Conservation (phyloP, 92 coral and sea anemone species). For the Nematostella vectensis region DNA sequence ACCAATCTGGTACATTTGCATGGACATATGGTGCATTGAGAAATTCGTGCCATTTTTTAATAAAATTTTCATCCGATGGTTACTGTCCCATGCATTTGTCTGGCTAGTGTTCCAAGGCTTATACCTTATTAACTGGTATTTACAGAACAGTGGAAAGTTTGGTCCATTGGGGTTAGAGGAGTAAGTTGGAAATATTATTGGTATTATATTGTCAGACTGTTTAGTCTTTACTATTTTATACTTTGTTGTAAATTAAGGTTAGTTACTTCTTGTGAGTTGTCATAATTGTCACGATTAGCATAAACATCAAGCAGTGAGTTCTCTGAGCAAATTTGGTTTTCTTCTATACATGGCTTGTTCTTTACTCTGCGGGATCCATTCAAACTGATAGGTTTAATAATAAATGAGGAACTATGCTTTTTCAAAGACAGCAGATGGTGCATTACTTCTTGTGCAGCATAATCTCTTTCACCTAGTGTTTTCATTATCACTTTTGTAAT, state of each 20-base stretch:
- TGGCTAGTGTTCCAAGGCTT: slow-evolving; percentile 53
- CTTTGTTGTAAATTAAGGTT: slow-evolving; percentile 52
- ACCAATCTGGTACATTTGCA: slow-evolving; percentile 65
- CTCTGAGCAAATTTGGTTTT: slow-evolving; percentile 27
- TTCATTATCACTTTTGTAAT: slow-evolving; percentile 54
- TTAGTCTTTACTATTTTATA: slow-evolving; percentile 39
- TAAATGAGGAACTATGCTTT: slow-evolving; percentile 47
- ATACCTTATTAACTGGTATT: slow-evolving; percentile 54
- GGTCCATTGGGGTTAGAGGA: slow-evolving; percentile 66
- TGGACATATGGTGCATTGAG: slow-evolving; percentile 60
- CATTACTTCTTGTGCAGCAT: slow-evolving; percentile 74
- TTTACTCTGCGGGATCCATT: slow-evolving; percentile 53
- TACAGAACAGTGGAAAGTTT: slow-evolving; percentile 50
- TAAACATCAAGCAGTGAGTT: slow-evolving; percentile 60
- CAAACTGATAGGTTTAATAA: slow-evolving; percentile 40
- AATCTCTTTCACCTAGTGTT: slow-evolving; percentile 70
- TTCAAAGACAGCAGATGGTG: slow-evolving; percentile 52
- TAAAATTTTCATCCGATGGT: slow-evolving; percentile 45
- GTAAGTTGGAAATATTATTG: slow-evolving; percentile 52
- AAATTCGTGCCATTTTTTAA: slow-evolving; percentile 59
- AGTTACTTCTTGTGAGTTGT: slow-evolving; percentile 22
- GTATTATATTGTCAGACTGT: slow-evolving; percentile 52
- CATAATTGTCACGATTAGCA: slow-evolving; percentile 45
- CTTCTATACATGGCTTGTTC: slow-evolving; percentile 21
- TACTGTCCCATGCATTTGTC: slow-evolving; percentile 51